Evolutionary conservation across 1,140 invertebrate species (phyloP), one percentile per base, ranked within the genome.

Genomic region (Maconellicoccus hirsutus): DNA sequence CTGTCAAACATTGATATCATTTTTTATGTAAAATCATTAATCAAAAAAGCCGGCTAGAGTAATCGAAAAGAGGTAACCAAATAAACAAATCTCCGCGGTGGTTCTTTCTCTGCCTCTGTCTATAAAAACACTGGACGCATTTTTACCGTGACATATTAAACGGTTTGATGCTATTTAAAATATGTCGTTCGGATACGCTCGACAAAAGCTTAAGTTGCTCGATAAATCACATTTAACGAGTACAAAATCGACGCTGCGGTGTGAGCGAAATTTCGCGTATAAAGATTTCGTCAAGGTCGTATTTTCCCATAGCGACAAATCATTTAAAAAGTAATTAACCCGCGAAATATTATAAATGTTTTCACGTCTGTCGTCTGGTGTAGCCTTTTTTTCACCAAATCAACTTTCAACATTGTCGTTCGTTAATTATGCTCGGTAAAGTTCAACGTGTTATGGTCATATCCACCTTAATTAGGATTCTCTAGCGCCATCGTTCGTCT

Each of bases 1-100:
- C 61, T 26, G 61, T 66, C 61, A 66, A 66, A 66, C 61, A 66
- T 25, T 66, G 61, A 66, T 66, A 66, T 66, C 21, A 66, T 66
- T 66, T 66, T 66, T 66, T 26, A 66, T 66, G 1, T 10, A 26
- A 66, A 66, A 26, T 66, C 61, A 66, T 66, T 66, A 66, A 66
- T 66, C 61, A 66, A 66, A 66, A 66, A 23, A 23, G 10, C 6
- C 25, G 61, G 61, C 19, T 8, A 14, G 42, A 19, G 42, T 16
- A 52, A 52, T 8, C 4, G 16, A 19, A 19, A 52, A 52, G n/a
- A 52, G n/a, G 4, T 19, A 19, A 52, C 42, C 42, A 19, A 52
- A 52, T 52, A 52, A 52, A 52, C 42, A 52, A 52, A 52, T 52
- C 42, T 16, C 42, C n/a, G 42, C 42, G 42, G 42, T 52, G n/a